Conservation (phyloP, 2,113 vertebrate species). For the Eptesicus fuscus region DNA sequence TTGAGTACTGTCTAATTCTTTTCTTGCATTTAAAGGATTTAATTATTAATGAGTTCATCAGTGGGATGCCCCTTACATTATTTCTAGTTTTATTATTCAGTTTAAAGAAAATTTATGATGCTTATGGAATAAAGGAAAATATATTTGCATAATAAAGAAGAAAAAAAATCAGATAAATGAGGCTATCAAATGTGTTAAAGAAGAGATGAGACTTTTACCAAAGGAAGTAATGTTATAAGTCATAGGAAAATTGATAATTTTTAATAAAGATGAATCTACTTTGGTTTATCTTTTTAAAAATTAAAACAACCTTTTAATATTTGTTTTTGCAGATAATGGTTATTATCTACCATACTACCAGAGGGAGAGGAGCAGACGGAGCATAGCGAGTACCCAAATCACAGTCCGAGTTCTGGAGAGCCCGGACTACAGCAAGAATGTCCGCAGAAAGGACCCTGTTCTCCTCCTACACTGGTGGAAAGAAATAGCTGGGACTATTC, state of each 20-base stretch:
- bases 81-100: neutral
- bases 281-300: neutral
- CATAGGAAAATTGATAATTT: neutral
- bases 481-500: conserved; percentile 94
- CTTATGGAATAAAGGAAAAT: neutral
- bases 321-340: conserved; percentile 89
- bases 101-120: conserved; percentile 19
- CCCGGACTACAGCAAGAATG: conserved; percentile 74
- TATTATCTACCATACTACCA: conserved; percentile 94
- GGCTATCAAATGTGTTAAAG: neutral
- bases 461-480: conserved; percentile 98
- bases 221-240: neutral
- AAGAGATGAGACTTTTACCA: neutral
- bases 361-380: conserved; percentile 88
- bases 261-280: neutral
- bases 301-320: neutral
- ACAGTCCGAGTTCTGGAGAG: conserved; percentile 85
- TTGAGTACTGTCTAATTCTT: neutral
- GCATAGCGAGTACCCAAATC: conserved; percentile 88
- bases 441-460: conserved; percentile 92
- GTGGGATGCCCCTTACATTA: neutral
- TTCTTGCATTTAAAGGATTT: neutral
- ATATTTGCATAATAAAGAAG: neutral
- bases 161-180: neutral
- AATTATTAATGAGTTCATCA: conserved; percentile 4